Base-by-base conservation (phyloP, 2,888 invertebrate genomes). In the Petrolisthes manimaculis region DNA sequence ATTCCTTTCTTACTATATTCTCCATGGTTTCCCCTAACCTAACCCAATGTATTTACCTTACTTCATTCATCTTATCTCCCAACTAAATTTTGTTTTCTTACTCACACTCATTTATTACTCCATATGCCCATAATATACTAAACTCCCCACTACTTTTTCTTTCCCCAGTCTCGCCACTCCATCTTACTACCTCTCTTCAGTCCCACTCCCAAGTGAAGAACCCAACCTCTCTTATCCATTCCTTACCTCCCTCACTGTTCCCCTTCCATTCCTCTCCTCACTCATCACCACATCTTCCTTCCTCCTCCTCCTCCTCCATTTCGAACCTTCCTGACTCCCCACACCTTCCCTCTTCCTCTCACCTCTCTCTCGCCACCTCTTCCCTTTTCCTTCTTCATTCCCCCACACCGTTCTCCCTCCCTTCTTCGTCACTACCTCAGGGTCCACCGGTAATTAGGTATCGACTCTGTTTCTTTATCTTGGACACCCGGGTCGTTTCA, bases 231-330 rank as follows among this genome's bases (percentile, higher is more conserved):
- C 61, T 61, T 61, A 12, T 18, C 61, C 61, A 9, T 61, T 12
- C 12, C 9, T 18, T 18, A 61, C 61, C 61, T 9, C 24, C 9
- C 77, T 77, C 51, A 4, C 77, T 9, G 5, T 24, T 24, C 51
- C 24, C 77, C 77, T 77, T 77, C 51, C 77, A 9, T 77, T 24
- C 37, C 51, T 24, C 51, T 77, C 77, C 77, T 77, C 14, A 14
- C 3, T 61, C 61, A 61, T 1, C 61, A 61, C 61, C 9, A 61
- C 61, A 9, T 61, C 18, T 18, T 18, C 77, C 37, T 75, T 75
- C 75, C 61, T 61, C 61, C 18, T 61, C 6, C 77, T 37, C 37
- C 37, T 37, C 37, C 37, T 37, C 37, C 37, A 37, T 37, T 37
- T 37, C 37, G 37, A 37, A 37, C 37, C 37, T 37, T 37, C 37